Evolutionary conservation across 2,888 invertebrate genomes (phyloP).

Genomic region (Scaptomyza polygonia): DNA sequence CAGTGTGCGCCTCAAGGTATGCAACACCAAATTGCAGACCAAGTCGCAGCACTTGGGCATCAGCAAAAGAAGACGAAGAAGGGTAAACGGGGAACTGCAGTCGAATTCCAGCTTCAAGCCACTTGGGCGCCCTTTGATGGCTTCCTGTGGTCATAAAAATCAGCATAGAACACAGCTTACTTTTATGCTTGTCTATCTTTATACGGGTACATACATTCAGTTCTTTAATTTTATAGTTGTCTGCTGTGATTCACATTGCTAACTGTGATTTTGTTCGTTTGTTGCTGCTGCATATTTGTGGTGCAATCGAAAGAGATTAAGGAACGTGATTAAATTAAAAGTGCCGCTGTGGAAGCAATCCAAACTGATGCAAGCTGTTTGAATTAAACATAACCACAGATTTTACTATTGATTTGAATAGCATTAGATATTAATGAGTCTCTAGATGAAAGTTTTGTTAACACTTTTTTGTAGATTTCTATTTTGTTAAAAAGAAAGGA

Average conservation of each 20-base stretch:
- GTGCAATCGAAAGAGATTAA: conserved; percentile 8
- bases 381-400: background rate
- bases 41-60: conserved; percentile 1
- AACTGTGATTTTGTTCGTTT: conserved; percentile 8
- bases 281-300: background rate
- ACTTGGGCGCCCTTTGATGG: conserved; percentile 30
- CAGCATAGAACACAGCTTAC: conserved; percentile 55
- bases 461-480: too few relatives aligned
- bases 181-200: conserved; percentile 32
- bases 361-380: background rate
- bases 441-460: too few relatives aligned
- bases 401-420: too few relatives aligned
- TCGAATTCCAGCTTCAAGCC: conserved; percentile 3
- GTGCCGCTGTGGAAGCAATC: conserved; percentile 1
- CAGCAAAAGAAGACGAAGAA: background rate
- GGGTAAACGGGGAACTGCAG: background rate
- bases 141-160: conserved; percentile 43
- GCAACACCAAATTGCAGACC: conserved; percentile 43
- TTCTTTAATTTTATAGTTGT: conserved; percentile 17
- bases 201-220: background rate
- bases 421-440: too few relatives aligned
- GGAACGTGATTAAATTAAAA: background rate
- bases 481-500: background rate
- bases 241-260: conserved; percentile 20
- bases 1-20: conserved; percentile 52